Conservation (phyloP, 2,888 invertebrate species). For the Pyrochroa serraticornis region DNA sequence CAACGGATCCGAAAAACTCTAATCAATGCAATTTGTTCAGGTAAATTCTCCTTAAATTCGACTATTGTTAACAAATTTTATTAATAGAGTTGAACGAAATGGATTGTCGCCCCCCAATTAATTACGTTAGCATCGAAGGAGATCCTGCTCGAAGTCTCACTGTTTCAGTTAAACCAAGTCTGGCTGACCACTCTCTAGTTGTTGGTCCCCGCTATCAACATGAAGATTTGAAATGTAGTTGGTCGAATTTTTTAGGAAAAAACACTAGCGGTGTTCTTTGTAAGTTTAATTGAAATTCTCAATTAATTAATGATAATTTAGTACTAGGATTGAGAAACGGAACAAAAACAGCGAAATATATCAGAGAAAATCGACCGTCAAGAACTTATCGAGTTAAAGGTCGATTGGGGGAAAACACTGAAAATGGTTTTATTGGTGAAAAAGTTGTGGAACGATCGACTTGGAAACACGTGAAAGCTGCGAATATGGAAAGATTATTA, state of each 20-base stretch:
- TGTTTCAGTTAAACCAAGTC: conserved; percentile 68
- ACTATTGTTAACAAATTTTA: background rate
- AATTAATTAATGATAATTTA: too few species aligned
- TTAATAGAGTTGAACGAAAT: conserved; percentile 73
- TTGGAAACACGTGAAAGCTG: conserved; percentile 71
- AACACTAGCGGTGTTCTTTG: conserved; percentile 77
- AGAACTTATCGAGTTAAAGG: conserved; percentile 78
- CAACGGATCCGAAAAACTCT: conserved; percentile 64
- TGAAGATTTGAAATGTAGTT: conserved; percentile 68
- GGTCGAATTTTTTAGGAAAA: conserved; percentile 66
- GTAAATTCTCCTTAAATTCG: conserved; percentile 58
- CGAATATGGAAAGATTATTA: conserved; percentile 74
- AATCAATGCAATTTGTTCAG: conserved; percentile 69
- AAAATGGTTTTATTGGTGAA: conserved; percentile 74
- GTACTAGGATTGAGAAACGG: conserved; percentile 79
- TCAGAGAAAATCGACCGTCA: conserved; percentile 68
- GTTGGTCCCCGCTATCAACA: conserved; percentile 77
- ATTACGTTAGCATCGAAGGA: conserved; percentile 69
- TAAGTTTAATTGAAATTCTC: conserved; percentile 59
- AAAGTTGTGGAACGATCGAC: conserved; percentile 72
- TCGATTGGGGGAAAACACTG: conserved; percentile 76
- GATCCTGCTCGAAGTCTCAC: conserved; percentile 64
- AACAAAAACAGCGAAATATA: conserved; percentile 60
- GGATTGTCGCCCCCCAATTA: conserved; percentile 65
- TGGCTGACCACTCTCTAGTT: conserved; percentile 76